Conservation (phyloP, 2,113 vertebrate species). For the Thermophis baileyi region DNA sequence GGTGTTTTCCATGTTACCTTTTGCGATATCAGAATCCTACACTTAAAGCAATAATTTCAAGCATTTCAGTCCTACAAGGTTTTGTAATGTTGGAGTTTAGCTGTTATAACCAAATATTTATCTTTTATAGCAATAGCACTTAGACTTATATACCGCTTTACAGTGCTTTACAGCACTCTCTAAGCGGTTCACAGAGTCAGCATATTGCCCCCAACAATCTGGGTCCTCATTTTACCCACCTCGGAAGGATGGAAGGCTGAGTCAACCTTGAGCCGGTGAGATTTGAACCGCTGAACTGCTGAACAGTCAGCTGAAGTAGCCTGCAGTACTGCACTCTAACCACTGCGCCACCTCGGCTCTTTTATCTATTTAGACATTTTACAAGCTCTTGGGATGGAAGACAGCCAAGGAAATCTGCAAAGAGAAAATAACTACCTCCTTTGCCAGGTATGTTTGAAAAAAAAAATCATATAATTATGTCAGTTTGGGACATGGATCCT, state of each 20-base stretch:
- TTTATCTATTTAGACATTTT: not conserved
- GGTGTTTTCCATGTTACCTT: not conserved
- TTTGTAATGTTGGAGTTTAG: not conserved
- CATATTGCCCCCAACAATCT: no score
- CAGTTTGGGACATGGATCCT: not conserved
- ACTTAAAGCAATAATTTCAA: not conserved
- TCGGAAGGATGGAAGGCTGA: no score
- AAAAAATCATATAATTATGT: conserved; percentile 9
- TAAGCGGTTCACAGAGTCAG: no score
- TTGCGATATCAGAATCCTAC: not conserved
- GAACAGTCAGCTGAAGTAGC: no score
- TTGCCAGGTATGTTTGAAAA: not conserved
- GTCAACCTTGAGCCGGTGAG: no score
- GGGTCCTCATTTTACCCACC: no score
- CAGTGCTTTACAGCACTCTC: no score
- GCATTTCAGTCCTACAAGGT: not conserved
- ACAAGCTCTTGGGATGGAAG: not conserved
- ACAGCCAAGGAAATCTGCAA: not conserved
- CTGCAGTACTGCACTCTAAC: no score
- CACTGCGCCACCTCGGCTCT: no score
- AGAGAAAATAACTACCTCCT: not conserved
- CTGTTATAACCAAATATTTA: not conserved
- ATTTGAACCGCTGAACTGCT: no score
- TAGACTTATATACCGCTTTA: no score
- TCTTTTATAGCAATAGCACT: no score